Evolutionary conservation across 2,113 vertebrate genomes (phyloP), one percentile per base, ranked within the genome.

Genomic region (Andinoacara biseriatus): DNA sequence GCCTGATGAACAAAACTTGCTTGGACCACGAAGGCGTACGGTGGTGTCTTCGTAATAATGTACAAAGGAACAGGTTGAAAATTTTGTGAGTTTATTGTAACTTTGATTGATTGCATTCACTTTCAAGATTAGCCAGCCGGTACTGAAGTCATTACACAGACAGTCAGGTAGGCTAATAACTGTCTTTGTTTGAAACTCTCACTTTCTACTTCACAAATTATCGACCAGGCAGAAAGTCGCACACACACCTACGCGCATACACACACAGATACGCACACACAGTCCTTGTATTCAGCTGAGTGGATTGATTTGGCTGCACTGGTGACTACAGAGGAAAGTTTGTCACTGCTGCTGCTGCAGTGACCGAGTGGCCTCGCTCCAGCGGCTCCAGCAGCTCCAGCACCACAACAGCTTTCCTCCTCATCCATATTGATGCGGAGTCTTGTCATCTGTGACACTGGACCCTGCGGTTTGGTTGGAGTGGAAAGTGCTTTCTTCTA

Each of bases 361-460:
- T 80, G 56, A 79, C 43, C 59, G 26, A 69, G 57, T 74, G 63
- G 38, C 58, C 40, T 58, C 8, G 15, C 76, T 76, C 54, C n/a
- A 20, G 67, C 57, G 18, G 38, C 43, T 80, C 49, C 59, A 5
- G 59, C 18, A 20, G 49, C 54, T 82, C 58, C 4, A 17, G 52
- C n/a, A 1, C 2, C 74, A 58, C 59, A n/a, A 60, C 67, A 76
- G 29, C 59, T 63, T 72, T 78, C 62, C 58, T 78, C 74, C 38
- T 78, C 85, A 65, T 79, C 81, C 58, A 87, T 83, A 87, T 84
- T 80, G 82, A 87, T 83, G 61, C 33, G 4, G 35, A 83, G 69
- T 58, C 77, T 69, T 80, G 61, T 80, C 57, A 1, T 84, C 72
- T 87, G 81, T 76, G 76, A 79, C 58, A 76, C 62, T 58, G 49